Evolutionary conservation across 2,888 invertebrate genomes (phyloP), one percentile per base, ranked within the genome.

Genomic region (Hartigia nigra): DNA sequence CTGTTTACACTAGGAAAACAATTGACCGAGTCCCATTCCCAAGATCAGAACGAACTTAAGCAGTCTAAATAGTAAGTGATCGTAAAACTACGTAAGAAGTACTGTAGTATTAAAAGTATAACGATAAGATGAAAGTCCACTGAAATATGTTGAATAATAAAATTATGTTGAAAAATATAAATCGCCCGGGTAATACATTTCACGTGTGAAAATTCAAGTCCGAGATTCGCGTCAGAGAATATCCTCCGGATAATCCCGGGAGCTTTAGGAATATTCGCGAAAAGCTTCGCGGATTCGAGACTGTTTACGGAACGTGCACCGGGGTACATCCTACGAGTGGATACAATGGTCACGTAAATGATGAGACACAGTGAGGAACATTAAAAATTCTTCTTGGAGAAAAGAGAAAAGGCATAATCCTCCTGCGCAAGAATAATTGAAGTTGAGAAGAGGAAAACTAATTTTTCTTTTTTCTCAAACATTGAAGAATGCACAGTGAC

Each of bases 1-100:
- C 85, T 86, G 88, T 88, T 87, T 87, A 86, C 87, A 86, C 84
- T 87, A 82, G 86, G 81, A 84, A 88, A 89, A 88, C 87, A 88
- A 89, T 89, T 87, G 88, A 23, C 55, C 55, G 9, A 55, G 55
- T 9, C 55, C 55, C 23, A 55, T 5, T 2, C 23, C 23, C 23
- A 1, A 23, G 55, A 55, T 55, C 55, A 55, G 55, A 55, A 55
- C 55, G 55, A 23, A 55, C 23, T 55, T 23, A 55, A 55, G 9
- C 55, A 55, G 5, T 23, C 23, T 23, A 55, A 55, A 55, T 55
- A 35, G 55, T 55, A 55, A 55, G 55, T 23, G 9, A 5, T 23
- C 23, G 23, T 55, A 9, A 23, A 55, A 9, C 23, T 55, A 9
- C 5, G 2, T 23, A 55, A 23, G 23, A 23, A 23, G 55, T n/a